Conservation (phyloP, 2,797 vertebrate genomes). For the Florisuga fusca region DNA sequence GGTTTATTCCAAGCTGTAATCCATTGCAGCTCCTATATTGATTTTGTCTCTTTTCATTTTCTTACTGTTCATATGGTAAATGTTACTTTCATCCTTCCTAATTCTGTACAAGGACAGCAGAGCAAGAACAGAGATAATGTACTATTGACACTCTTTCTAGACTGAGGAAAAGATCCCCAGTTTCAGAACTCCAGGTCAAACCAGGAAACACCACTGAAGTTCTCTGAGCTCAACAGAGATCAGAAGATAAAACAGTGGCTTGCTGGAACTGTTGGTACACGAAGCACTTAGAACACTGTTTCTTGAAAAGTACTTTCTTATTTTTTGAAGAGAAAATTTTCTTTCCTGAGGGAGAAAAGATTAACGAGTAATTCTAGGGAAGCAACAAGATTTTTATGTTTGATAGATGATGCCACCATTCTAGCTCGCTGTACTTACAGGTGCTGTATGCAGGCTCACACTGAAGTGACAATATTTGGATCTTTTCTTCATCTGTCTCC, state of each 20-base stretch:
- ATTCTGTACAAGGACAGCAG: conserved; percentile 15
- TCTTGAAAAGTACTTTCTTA: no score
- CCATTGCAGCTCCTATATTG: conserved; percentile 13
- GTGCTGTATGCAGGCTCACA: conserved; percentile 93
- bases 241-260: background rate
- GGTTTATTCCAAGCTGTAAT: conserved; percentile 19
- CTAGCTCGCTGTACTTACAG: conserved; percentile 73
- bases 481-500: conserved; percentile 93
- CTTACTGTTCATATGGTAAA: conserved; percentile 19
- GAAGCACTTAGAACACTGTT: background rate
- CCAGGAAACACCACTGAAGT: background rate
- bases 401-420: rapidly evolving
- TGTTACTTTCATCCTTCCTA: conserved; percentile 46
- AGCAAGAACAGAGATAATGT: background rate
- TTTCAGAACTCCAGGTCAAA: conserved; percentile 37
- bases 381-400: background rate
- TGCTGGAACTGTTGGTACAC: background rate
- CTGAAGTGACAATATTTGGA: conserved; percentile 92
- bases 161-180: background rate
- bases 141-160: conserved; percentile 54
- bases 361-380: background rate
- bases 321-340: no score
- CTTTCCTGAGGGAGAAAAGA: background rate
- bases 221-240: background rate
- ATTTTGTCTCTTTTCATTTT: conserved; percentile 57